phyloP scores from a whole-genome alignment of 2,888 invertebrate genomes.

The Cynaeus angustus region DNA sequence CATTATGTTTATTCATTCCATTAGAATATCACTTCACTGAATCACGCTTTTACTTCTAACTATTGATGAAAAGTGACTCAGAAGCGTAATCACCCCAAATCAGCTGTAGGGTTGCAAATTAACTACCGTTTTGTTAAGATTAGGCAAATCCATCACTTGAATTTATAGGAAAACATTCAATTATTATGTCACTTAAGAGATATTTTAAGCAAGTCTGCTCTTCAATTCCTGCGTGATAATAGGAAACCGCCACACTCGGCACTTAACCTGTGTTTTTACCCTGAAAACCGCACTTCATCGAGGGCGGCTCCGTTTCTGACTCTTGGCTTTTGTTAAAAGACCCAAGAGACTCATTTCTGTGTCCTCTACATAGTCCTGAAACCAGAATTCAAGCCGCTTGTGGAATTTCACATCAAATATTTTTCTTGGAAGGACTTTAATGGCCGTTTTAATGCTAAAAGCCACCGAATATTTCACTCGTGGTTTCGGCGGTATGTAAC shows the following conservation, averaged over 20 bases:
- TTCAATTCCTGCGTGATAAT: not conserved
- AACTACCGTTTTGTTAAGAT: too few species aligned
- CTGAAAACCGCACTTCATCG: not conserved
- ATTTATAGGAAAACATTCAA: too few species aligned
- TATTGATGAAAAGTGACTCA: too few species aligned
- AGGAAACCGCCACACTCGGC: not conserved
- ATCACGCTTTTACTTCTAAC: too few species aligned
- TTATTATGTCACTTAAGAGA: too few species aligned
- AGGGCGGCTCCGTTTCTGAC: conserved; percentile 8
- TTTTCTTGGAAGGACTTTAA: not conserved
- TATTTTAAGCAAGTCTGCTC: too few species aligned
- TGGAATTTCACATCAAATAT: conserved; percentile 28
- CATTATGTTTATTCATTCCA: too few species aligned
- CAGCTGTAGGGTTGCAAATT: too few species aligned
- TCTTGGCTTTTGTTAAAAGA: conserved; percentile 19
- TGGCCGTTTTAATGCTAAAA: not conserved
- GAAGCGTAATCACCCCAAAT: too few species aligned
- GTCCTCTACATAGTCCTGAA: conserved; percentile 1
- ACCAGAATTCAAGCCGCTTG: conserved; percentile 10
- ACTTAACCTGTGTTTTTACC: conserved; percentile 14
- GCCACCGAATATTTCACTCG: not conserved
- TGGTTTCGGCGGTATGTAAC: conserved; percentile 7
- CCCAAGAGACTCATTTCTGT: conserved; percentile 17
- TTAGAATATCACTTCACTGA: too few species aligned
- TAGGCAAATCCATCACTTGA: too few species aligned